Evolutionary conservation across 2,888 invertebrate genomes (phyloP), one percentile per base, ranked within the genome.

Genomic region (Megalurothrips usitatus): DNA sequence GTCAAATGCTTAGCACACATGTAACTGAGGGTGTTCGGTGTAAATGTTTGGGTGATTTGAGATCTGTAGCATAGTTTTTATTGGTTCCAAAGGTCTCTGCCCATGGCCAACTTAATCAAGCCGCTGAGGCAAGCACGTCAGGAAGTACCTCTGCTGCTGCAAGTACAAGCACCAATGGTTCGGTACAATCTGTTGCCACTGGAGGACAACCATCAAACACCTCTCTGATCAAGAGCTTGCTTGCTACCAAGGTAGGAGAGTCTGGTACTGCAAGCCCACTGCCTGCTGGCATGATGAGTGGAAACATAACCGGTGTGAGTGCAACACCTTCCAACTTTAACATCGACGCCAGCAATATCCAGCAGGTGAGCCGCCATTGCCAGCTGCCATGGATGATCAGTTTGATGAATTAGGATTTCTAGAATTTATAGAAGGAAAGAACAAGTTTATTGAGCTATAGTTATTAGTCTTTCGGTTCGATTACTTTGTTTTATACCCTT

Each of bases 201-300:
- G 68, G 68, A 23, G 26, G 23, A 26, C 68, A 75, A 26, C 26
- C 68, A 10, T 26, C 68, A 75, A 84, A 84, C 86, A 94, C 95
- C 81, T 95, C 96, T 82, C 91, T 97, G 85, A 97, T 97, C 87
- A 97, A 97, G 89, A 96, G 95, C 89, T 91, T 98, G 84, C 89
- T 98, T 87, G 97, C 97, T 85, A 96, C 94, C 88, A 98, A 97
- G 93, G 96, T 96, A 90, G 91, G 90, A 89, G 90, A 90, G 87
- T 26, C 63, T 80, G 89, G 89, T 89, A 89, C 89, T 87, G 86
- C 87, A 75, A 75, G 68, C 68, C 23, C 68, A 12, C 68, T 86
- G 85, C 86, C 86, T 86, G 86, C 86, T 85, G 87, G 86, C 82
- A 81, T 79, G 68, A 75, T 79, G 68, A 75, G 68, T 75, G 68